Conservation (phyloP, 2,888 invertebrate species). For the Hemicrepidius hirtus region DNA sequence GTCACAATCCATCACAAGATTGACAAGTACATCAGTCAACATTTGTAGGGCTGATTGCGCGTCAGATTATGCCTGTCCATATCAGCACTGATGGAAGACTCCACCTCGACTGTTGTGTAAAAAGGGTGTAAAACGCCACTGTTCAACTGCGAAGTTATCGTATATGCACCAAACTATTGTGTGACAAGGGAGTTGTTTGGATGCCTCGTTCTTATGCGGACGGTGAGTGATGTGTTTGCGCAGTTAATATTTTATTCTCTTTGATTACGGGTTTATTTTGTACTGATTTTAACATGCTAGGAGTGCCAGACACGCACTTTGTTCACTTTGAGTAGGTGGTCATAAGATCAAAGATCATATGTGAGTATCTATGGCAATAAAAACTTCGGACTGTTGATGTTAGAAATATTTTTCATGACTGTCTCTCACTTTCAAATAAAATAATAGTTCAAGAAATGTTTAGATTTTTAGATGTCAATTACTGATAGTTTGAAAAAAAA, state of each 20-base stretch:
- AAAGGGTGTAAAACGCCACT: slow-evolving; percentile 43
- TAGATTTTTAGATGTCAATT: too few relatives aligned
- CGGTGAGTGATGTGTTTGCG: slow-evolving; percentile 63
- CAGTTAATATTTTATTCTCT: slow-evolving; percentile 66
- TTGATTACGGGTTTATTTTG: slow-evolving; percentile 55
- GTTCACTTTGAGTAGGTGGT: not conserved
- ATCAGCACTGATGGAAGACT: slow-evolving; percentile 35
- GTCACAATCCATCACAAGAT: slow-evolving; percentile 66
- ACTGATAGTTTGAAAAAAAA: too few relatives aligned
- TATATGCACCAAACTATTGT: slow-evolving; percentile 60
- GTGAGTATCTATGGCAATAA: too few relatives aligned
- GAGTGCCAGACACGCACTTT: not conserved
- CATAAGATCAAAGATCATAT: not conserved
- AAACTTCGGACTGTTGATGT: too few relatives aligned
- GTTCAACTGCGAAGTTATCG: slow-evolving; percentile 59
- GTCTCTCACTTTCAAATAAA: too few relatives aligned
- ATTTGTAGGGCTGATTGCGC: slow-evolving; percentile 70
- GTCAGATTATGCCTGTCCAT: slow-evolving; percentile 56
- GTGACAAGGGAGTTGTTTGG: slow-evolving; percentile 58
- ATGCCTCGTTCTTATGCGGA: slow-evolving; percentile 60
- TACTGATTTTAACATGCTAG: slow-evolving; percentile 38
- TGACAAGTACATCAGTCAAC: slow-evolving; percentile 72
- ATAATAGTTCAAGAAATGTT: too few relatives aligned
- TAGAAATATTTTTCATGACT: too few relatives aligned
- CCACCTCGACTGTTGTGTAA: not conserved